Evolutionary conservation across 2,888 invertebrate species (phyloP).

Genomic region (Leptinotarsa juncta): DNA sequence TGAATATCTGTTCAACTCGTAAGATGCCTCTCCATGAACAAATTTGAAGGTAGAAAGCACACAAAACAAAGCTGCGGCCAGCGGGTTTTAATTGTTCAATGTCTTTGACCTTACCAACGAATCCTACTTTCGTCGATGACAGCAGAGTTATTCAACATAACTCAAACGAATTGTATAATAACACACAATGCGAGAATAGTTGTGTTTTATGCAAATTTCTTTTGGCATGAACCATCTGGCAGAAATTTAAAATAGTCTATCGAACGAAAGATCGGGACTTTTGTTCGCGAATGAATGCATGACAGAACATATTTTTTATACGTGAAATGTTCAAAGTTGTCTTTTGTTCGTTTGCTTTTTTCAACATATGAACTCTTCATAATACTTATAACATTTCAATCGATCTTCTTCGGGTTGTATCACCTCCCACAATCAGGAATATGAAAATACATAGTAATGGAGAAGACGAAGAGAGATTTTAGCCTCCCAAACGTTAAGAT

Average conservation of each 20-base stretch:
- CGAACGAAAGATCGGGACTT: neutral
- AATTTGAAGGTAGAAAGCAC: neutral
- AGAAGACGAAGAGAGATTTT: too few relatives aligned
- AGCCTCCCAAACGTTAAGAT: too few relatives aligned
- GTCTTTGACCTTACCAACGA: constrained; percentile 4
- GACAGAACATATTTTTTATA: neutral
- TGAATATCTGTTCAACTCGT: neutral
- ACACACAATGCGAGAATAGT: constrained; percentile 4
- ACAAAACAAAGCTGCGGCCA: neutral
- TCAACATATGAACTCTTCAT: too few relatives aligned
- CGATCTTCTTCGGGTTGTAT: too few relatives aligned
- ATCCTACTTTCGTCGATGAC: constrained; percentile 20
- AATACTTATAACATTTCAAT: too few relatives aligned
- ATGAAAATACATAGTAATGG: too few relatives aligned
- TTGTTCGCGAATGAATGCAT: neutral
- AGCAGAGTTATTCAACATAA: constrained; percentile 2
- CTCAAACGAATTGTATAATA: neutral
- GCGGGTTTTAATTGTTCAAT: constrained; percentile 9
- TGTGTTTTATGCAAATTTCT: constrained; percentile 2
- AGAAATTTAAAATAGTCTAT: neutral
- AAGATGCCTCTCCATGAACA: neutral
- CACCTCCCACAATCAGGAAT: too few relatives aligned
- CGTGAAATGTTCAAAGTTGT: neutral
- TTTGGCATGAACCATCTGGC: neutral
- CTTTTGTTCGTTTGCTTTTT: too few relatives aligned